Conservation (phyloP, 2,888 invertebrate species). For the Nomada flava region DNA sequence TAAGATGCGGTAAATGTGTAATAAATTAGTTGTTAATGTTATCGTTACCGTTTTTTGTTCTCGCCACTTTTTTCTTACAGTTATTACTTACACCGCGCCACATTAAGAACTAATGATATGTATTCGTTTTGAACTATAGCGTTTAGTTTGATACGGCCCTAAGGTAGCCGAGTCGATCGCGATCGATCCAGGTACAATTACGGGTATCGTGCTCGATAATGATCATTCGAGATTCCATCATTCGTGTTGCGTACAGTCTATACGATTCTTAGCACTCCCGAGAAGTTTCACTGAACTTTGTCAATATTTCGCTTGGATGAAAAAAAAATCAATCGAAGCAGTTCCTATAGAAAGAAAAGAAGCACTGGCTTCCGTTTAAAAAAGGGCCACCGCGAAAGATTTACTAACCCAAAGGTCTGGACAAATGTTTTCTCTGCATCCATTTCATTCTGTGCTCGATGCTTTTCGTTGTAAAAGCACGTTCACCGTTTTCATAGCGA, state of each 20-base stretch:
- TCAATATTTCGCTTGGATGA: neutral
- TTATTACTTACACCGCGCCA: conserved; percentile 53
- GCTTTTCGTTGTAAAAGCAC: neutral
- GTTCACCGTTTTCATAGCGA: neutral
- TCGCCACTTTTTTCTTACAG: conserved; percentile 15
- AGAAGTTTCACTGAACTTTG: conserved; percentile 30
- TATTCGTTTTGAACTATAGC: conserved; percentile 78
- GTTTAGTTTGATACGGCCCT: conserved; percentile 76
- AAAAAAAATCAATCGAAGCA: neutral
- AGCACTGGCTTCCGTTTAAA: no score
- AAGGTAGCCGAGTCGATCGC: conserved; percentile 53
- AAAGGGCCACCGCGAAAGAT: neutral
- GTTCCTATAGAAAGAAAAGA: neutral
- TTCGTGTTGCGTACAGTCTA: conserved; percentile 25
- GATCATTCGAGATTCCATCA: conserved; percentile 15
- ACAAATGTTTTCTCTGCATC: conserved; percentile 32
- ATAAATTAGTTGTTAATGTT: conserved; percentile 76
- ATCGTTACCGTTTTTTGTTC: conserved; percentile 34
- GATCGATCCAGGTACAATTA: conserved; percentile 43
- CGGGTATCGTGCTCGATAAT: conserved; percentile 13
- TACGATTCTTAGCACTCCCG: no score
- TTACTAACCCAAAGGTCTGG: neutral
- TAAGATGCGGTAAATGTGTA: conserved; percentile 75
- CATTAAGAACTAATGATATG: conserved; percentile 79
- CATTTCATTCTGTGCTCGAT: neutral